Conservation (phyloP, 2,113 vertebrate genomes). For the Mohoua ochrocephala region DNA sequence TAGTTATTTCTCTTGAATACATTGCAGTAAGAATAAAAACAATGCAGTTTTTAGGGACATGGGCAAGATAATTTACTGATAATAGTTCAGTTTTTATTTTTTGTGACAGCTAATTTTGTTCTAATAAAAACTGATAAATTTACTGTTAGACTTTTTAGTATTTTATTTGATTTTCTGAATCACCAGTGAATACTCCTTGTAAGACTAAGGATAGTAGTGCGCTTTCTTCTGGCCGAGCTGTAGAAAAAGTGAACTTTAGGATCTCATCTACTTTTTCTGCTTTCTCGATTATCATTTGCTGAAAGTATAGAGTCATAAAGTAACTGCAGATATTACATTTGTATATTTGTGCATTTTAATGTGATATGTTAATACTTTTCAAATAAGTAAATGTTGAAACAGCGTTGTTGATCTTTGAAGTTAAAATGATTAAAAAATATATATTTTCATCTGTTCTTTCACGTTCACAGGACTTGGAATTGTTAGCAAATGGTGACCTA, state of each 20-base stretch:
- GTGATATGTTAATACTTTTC: neutral
- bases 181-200: neutral
- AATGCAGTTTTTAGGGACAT: neutral
- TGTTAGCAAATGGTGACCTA: conserved; percentile 85
- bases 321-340: neutral
- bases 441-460: neutral
- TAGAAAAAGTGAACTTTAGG: neutral
- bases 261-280: neutral
- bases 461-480: conserved; percentile 80
- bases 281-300: neutral
- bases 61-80: neutral
- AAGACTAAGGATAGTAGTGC: neutral
- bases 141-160: neutral
- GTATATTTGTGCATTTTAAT: neutral
- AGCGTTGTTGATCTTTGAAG: neutral
- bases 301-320: neutral
- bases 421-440: neutral
- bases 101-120: neutral
- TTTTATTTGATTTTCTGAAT: neutral
- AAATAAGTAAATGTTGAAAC: neutral
- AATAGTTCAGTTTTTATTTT: neutral
- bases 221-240: neutral
- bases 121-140: neutral
- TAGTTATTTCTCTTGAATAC: neutral
- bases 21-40: neutral